Evolutionary conservation across 64 coral and sea anemone species (phyloP).

Genomic region (Pocillopora verrucosa): DNA sequence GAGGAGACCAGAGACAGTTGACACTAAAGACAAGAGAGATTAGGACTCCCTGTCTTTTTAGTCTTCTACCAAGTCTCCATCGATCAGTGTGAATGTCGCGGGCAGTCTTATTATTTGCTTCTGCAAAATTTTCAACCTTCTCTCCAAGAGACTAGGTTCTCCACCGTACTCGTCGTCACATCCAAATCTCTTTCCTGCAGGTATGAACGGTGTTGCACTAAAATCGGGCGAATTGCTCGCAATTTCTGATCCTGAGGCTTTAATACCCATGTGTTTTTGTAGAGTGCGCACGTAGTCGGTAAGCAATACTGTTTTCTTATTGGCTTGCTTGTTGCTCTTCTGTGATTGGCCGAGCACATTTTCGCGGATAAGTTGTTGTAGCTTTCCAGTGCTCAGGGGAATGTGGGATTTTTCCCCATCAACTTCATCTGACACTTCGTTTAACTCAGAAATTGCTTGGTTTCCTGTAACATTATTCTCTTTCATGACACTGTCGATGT

Average conservation of each 20-base stretch:
- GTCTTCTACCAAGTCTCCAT: background rate
- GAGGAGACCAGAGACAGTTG: too few relatives aligned
- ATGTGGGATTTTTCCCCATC: background rate
- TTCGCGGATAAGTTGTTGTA: conserved; percentile 19
- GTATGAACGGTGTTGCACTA: conserved; percentile 39
- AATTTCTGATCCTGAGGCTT: conserved; percentile 6
- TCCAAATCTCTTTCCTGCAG: background rate
- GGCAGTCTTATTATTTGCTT: background rate
- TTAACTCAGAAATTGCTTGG: background rate
- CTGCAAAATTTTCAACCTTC: conserved; percentile 8
- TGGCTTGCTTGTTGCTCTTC: conserved; percentile 19
- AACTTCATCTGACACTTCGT: background rate
- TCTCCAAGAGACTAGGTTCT: background rate
- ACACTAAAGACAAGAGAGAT: background rate
- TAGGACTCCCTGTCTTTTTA: background rate
- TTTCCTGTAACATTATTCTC: background rate
- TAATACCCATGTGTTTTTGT: conserved; percentile 13
- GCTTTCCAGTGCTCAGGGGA: conserved; percentile 10
- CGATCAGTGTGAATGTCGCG: background rate
- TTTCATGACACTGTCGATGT: background rate
- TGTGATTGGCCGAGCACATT: conserved; percentile 35
- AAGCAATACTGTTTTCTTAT: conserved; percentile 43
- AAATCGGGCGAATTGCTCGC: conserved; percentile 46
- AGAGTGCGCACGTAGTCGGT: conserved; percentile 47
- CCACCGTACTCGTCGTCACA: background rate